Evolutionary conservation across 2,113 vertebrate genomes (phyloP).

Genomic region (Serinus canaria): DNA sequence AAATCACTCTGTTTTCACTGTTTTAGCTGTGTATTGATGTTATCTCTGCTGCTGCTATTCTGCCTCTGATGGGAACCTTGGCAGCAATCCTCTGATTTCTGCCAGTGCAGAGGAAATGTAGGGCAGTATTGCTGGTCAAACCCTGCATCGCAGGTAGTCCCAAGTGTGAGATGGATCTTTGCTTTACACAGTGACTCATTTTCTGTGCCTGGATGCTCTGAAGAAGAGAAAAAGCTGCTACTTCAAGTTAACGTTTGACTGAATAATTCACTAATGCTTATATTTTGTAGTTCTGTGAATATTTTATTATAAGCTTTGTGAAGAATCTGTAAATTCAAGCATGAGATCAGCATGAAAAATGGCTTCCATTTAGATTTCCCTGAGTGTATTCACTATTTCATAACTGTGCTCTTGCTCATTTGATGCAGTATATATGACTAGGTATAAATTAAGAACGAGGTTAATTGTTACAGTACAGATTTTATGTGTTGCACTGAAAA

Average conservation of each 20-base stretch:
- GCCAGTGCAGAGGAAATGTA: neutral
- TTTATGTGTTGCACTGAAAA: neutral
- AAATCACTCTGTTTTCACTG: neutral
- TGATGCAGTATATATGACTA: neutral
- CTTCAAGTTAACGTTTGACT: neutral
- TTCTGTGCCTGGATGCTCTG: neutral
- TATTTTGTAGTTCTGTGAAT: slow-evolving; percentile 45
- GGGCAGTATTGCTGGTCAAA: neutral
- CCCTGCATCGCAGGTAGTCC: neutral
- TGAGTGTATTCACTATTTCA: neutral
- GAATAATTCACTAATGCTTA: slow-evolving; percentile 34
- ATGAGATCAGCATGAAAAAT: neutral
- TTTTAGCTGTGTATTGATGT: neutral
- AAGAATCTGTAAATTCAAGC: neutral
- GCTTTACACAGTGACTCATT: neutral
- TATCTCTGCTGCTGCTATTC: neutral
- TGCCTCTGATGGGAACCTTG: neutral
- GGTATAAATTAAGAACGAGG: neutral
- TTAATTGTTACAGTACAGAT: neutral
- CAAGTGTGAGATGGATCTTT: neutral
- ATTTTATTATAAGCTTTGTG: slow-evolving; percentile 42
- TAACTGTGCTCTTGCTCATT: neutral
- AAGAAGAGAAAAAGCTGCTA: neutral
- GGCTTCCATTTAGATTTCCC: neutral
- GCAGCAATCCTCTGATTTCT: neutral